Base-by-base conservation (phyloP, 2,888 invertebrate genomes). In the Onthophagus sagittarius region DNA sequence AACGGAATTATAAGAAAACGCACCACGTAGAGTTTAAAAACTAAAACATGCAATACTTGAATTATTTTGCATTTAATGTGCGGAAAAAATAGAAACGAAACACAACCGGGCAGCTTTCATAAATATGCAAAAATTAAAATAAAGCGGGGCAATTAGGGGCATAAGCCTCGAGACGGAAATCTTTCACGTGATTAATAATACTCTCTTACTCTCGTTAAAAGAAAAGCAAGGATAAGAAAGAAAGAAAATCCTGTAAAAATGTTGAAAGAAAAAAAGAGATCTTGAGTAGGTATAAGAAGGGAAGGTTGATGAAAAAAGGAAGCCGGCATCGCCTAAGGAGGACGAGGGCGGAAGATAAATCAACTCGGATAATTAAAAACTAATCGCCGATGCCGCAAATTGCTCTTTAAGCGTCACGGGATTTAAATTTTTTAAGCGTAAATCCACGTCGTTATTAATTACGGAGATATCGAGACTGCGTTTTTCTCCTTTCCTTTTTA, bases 351-450 rank as follows among this genome's bases (percentile, higher is more conserved):
- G 71, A 73, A 76, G 75, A 77, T 79, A 79, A 79, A 79, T 79
- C 79, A 78, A 73, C 64, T 64, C 69, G 70, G 75, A 74, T 78
- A 79, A 79, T 79, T 79, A 79, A 79, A 79, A 79, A 79, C 78
- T 79, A 79, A 79, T 79, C 79, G 77, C 78, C 75, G 77, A 78
- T 74, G 73, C 77, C 75, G 76, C 78, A 78, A 77, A 79, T 77
- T 78, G 76, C 76, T 75, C 76, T 76, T 77, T 77, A 76, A 74
- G 74, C 67, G 32, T 75, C 72, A 63, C 70, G 70, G 72, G 70
- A 70, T 77, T 75, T 76, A 64, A 73, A 73, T 73, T 73, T 73
- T 73, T 73, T 63, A 70, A 65, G 70, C 70, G 70, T 73, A 73
- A 73, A 73, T 73, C 70, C 53, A 53, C 39, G 39, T 53, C 39